phyloP scores from a whole-genome alignment of 2,888 invertebrate species.

The Macrophya annulata region DNA sequence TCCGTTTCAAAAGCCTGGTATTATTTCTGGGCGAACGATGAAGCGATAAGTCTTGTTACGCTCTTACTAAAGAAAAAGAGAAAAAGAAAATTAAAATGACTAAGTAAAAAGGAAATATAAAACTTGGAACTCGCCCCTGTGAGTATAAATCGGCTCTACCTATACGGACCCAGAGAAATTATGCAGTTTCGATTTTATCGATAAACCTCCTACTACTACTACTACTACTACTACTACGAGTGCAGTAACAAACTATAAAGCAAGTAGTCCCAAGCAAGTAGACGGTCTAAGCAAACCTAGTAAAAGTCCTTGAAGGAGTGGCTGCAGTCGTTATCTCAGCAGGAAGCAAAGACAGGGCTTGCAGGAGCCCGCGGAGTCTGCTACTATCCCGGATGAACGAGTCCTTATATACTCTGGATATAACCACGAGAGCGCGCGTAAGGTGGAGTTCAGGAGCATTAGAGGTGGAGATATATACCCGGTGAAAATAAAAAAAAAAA shows the following conservation, averaged over 20 bases:
- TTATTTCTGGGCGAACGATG: background rate
- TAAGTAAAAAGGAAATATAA: background rate
- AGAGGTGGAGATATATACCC: background rate
- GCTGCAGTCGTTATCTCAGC: conserved; percentile 59
- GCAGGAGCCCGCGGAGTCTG: conserved; percentile 32
- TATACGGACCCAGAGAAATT: conserved; percentile 20
- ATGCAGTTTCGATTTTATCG: conserved; percentile 53
- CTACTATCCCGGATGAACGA: conserved; percentile 43
- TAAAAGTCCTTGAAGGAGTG: conserved; percentile 56
- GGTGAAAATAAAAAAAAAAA: background rate
- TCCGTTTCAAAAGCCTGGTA: background rate
- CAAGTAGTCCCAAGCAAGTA: background rate
- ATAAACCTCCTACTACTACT: background rate
- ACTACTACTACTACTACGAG: too few species aligned
- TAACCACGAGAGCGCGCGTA: background rate
- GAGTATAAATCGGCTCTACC: conserved; percentile 14
- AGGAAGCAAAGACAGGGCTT: conserved; percentile 53
- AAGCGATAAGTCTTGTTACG: background rate
- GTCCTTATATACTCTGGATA: conserved; percentile 37
- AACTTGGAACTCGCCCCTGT: conserved; percentile 7
- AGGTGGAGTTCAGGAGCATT: background rate
- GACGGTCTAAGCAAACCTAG: background rate
- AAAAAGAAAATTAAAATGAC: background rate
- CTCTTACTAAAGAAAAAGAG: background rate
- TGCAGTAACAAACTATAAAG: background rate